These are phyloP conservation scores for Drosophila pseudoobscura DNA, from an alignment of 1,140 invertebrate species.

Conservation along the genomic window DNA sequence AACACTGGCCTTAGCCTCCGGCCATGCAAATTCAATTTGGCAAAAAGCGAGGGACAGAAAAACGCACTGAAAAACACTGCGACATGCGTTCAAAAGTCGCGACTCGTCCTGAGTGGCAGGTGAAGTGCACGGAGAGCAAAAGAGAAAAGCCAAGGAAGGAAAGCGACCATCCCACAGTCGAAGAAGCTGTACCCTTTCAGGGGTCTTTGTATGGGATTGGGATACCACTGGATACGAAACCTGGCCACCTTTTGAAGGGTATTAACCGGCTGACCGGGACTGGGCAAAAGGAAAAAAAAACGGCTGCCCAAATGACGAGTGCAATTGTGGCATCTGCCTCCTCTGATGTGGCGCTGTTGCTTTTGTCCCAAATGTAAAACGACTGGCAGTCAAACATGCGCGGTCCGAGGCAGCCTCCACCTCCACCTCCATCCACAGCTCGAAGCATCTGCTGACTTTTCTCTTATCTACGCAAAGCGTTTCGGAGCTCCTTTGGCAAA, in stretches of 20 bases:
- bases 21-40: constrained; percentile 78
- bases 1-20: constrained; percentile 60
- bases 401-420: constrained; percentile 17
- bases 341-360: constrained; percentile 19
- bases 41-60: constrained; percentile 29
- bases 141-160: not conserved
- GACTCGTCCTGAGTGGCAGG: constrained; percentile 56
- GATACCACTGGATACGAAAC: no score
- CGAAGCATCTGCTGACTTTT: constrained; percentile 56
- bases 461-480: constrained; percentile 61
- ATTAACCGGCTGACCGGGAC: no score
- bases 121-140: constrained; percentile 31
- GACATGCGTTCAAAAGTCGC: constrained; percentile 73
- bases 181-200: constrained; percentile 1
- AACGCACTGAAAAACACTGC: constrained; percentile 47
- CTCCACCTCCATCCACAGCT: not conserved
- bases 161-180: not conserved
- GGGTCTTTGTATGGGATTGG: no score
- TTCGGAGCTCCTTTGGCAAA: constrained; percentile 60
- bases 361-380: constrained; percentile 16
- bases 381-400: constrained; percentile 59
- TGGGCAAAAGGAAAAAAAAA: constrained; percentile 17
- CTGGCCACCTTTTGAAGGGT: not conserved
- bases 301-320: constrained; percentile 55
- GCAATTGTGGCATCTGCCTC: constrained; percentile 63